phyloP scores from a whole-genome alignment of 2,888 invertebrate genomes.

The Drosophila dives region DNA sequence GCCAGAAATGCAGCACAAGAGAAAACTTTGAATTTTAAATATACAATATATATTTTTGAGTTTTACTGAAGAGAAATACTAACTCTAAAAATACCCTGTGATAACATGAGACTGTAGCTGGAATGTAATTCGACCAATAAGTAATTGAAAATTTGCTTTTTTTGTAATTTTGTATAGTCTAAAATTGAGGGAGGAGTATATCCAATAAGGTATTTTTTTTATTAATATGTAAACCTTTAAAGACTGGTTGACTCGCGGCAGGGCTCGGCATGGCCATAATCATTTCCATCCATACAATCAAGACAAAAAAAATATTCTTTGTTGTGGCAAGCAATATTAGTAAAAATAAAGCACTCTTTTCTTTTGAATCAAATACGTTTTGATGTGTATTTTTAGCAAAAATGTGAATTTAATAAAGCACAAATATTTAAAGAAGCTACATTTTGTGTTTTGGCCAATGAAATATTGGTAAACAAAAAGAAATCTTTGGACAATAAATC shows the following conservation, averaged over 20 bases:
- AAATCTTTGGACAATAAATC: not conserved
- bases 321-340: not conserved
- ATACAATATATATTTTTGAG: not conserved
- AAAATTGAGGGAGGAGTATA: not conserved
- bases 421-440: not conserved
- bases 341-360: not conserved
- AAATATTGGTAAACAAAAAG: not conserved
- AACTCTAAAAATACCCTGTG: not conserved
- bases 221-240: not conserved
- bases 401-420: not conserved
- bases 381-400: not conserved
- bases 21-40: not conserved
- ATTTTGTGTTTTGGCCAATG: not conserved
- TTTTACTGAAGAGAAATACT: not conserved
- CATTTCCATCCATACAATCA: not conserved
- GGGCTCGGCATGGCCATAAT: not conserved
- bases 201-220: not conserved
- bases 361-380: not conserved
- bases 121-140: not conserved
- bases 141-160: no score
- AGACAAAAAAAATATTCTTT: not conserved
- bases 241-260: no score
- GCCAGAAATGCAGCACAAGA: not conserved
- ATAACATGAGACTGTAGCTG: not conserved
- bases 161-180: not conserved